Conservation (phyloP, 2,888 invertebrate genomes). For the Rhagium mordax region DNA sequence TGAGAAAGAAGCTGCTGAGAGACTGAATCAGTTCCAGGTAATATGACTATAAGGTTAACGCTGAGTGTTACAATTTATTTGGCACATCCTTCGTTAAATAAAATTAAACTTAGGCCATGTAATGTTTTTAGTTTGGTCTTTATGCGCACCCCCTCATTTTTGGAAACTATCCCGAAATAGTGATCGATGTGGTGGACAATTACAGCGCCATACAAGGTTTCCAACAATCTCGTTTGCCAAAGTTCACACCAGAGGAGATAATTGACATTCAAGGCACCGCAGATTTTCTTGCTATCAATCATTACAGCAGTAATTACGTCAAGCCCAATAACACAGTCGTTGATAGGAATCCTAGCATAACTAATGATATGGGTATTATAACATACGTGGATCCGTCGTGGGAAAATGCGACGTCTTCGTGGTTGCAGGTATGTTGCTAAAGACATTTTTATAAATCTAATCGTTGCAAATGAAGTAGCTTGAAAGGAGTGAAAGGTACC, state of each 20-base stretch:
- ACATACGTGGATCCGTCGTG: constrained; percentile 70
- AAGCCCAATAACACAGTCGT: constrained; percentile 17
- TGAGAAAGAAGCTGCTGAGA: constrained; percentile 39
- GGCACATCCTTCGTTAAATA: no score
- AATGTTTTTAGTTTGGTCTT: constrained; percentile 48
- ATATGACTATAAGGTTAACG: no score
- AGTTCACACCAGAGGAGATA: constrained; percentile 76
- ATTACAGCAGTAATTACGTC: constrained; percentile 77
- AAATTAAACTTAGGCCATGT: no score
- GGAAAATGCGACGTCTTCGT: constrained; percentile 41
- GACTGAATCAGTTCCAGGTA: constrained; percentile 41
- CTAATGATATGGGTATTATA: constrained; percentile 57
- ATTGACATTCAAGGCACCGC: constrained; percentile 74
- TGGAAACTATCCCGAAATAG: constrained; percentile 79
- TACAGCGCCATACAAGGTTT: constrained; percentile 72
- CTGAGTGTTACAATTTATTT: no score
- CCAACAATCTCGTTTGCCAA: constrained; percentile 75
- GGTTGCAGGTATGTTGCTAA: background rate
- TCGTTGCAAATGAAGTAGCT: no score
- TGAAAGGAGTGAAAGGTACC: no score
- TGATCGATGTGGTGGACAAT: constrained; percentile 74
- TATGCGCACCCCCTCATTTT: constrained; percentile 74
- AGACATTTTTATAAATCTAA: no score
- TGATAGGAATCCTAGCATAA: constrained; percentile 21
- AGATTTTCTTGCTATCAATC: constrained; percentile 84